A percentile compares a stretch with the other conserved stretches of the same genome.
Conservation (phyloP, 2,888 invertebrate species). For the Altica lythri region DNA sequence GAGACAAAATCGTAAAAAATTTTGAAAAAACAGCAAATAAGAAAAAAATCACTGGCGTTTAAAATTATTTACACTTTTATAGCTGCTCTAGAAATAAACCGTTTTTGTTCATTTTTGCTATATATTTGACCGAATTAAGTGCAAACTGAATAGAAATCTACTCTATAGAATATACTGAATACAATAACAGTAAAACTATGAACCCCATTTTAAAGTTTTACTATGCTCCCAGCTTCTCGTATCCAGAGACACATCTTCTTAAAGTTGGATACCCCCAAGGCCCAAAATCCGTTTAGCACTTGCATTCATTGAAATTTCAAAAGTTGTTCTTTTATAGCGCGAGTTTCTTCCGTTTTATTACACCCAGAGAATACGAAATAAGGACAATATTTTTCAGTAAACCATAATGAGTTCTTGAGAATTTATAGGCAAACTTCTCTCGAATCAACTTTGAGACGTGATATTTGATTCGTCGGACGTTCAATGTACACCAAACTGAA, state of each 20-base stretch:
- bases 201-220: neutral
- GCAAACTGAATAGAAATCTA: too few relatives aligned
- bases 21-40: too few relatives aligned
- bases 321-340: constrained; percentile 31
- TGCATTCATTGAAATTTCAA: constrained; percentile 25
- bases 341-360: constrained; percentile 29
- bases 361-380: constrained; percentile 25
- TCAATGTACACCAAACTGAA: neutral
- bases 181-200: neutral
- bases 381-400: constrained; percentile 1
- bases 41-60: too few relatives aligned
- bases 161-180: too few relatives aligned
- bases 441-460: neutral
- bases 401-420: neutral
- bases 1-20: too few relatives aligned
- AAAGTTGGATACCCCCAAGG: neutral
- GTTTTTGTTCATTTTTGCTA: too few relatives aligned
- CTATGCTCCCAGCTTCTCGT: neutral
- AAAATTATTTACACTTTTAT: too few relatives aligned
- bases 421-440: neutral
- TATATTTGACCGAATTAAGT: too few relatives aligned
- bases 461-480: neutral
- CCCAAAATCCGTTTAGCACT: constrained; percentile 14
- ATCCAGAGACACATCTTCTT: neutral
- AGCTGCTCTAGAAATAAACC: too few relatives aligned